Evolutionary conservation across 2,888 invertebrate species (phyloP).

Genomic region (Nysson spinosus): DNA sequence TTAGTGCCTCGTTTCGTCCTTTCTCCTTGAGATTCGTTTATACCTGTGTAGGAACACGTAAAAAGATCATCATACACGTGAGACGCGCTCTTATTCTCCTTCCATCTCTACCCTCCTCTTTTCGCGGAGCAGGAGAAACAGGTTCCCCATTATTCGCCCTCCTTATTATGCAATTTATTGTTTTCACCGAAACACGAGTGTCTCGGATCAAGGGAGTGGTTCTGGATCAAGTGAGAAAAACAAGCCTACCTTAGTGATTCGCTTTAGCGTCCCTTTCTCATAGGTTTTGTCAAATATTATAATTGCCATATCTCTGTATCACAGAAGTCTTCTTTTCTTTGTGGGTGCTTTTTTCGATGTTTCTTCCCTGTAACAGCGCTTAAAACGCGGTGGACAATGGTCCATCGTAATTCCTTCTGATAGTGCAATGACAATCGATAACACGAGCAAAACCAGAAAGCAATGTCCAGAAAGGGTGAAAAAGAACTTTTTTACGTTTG

Average conservation of each 20-base stretch:
- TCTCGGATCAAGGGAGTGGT: slow-evolving; percentile 37
- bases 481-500: slow-evolving; percentile 53
- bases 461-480: slow-evolving; percentile 60
- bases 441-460: too few species aligned
- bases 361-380: too few species aligned
- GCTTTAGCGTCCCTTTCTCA: slow-evolving; percentile 45
- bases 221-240: slow-evolving; percentile 39
- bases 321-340: background rate
- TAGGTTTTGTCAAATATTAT: slow-evolving; percentile 48
- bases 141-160: slow-evolving; percentile 59
- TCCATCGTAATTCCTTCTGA: slow-evolving; percentile 3
- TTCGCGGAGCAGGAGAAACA: slow-evolving; percentile 48
- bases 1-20: slow-evolving; percentile 54
- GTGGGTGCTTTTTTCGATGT: background rate
- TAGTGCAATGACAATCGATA: slow-evolving; percentile 40
- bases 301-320: too few species aligned
- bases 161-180: slow-evolving; percentile 63
- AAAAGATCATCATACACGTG: slow-evolving; percentile 44
- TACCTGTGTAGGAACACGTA: slow-evolving; percentile 24
- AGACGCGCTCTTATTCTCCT: slow-evolving; percentile 24
- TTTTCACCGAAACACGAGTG: slow-evolving; percentile 56
- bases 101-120: slow-evolving; percentile 12
- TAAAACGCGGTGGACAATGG: slow-evolving; percentile 14
- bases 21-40: slow-evolving; percentile 31
- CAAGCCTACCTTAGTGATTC: slow-evolving; percentile 47